Evolutionary conservation across 2,113 vertebrate genomes (phyloP).

Genomic region (Oreochromis spilurus): DNA sequence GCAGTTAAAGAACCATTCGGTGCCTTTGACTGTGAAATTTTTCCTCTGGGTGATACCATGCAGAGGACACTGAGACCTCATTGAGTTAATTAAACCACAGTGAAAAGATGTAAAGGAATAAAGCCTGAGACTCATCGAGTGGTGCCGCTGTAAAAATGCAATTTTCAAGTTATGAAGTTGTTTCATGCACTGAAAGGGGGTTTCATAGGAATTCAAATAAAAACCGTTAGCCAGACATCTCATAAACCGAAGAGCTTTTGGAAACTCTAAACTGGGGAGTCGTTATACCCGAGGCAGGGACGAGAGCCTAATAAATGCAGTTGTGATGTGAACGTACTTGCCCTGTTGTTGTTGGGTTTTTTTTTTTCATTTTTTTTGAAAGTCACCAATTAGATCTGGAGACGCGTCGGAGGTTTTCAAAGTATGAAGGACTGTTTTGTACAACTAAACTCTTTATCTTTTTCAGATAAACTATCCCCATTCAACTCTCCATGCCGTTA

Average conservation of each 20-base stretch:
- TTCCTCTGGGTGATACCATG: conserved; percentile 35
- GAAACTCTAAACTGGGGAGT: not conserved
- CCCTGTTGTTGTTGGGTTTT: not conserved
- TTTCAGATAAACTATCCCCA: not conserved
- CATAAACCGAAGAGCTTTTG: conserved; percentile 27
- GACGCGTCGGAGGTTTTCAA: not conserved
- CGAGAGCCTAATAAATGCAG: not conserved
- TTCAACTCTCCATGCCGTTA: not conserved
- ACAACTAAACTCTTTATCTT: not conserved
- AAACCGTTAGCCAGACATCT: conserved; percentile 19
- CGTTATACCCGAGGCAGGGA: conserved; percentile 9
- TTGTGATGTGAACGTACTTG: not conserved
- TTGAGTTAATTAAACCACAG: conserved; percentile 59
- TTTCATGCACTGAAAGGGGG: conserved; percentile 20
- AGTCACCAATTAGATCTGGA: not conserved
- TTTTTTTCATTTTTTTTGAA: not conserved
- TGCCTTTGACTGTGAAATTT: conserved; percentile 15
- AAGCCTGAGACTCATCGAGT: not conserved
- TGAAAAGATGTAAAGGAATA: conserved; percentile 42
- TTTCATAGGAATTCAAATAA: conserved; percentile 55
- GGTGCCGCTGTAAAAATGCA: conserved; percentile 16
- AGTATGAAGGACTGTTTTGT: not conserved
- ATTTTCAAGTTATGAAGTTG: conserved; percentile 47
- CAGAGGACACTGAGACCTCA: conserved; percentile 45
- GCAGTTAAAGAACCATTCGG: not conserved